phyloP scores from a whole-genome alignment of 2,797 vertebrate genomes.

The Bovichtus variegatus region DNA sequence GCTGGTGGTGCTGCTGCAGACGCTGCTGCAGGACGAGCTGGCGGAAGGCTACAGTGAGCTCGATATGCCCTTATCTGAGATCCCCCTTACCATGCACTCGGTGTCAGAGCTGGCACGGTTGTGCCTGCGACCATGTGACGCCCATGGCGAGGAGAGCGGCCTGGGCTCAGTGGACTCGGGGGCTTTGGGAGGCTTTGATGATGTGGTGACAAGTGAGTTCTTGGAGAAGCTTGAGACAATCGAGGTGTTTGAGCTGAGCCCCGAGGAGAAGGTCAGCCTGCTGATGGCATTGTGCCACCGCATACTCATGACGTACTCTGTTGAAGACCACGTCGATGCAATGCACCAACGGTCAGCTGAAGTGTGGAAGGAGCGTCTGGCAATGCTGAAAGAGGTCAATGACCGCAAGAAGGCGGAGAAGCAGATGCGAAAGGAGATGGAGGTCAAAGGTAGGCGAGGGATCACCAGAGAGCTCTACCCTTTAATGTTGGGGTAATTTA shows the following conservation, averaged over 20 bases:
- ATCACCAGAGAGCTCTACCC: neutral
- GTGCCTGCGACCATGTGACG: constrained; percentile 92
- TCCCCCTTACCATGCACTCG: constrained; percentile 96
- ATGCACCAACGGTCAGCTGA: constrained; percentile 92
- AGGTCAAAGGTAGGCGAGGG: constrained; percentile 86
- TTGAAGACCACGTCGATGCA: constrained; percentile 95
- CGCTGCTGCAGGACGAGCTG: constrained; percentile 95
- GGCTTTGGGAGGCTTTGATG: constrained; percentile 85
- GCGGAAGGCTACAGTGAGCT: constrained; percentile 97
- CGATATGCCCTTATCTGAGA: constrained; percentile 95
- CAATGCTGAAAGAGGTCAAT: constrained; percentile 94
- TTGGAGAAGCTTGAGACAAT: constrained; percentile 93
- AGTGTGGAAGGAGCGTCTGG: constrained; percentile 95
- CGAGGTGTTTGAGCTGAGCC: constrained; percentile 94
- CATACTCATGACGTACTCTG: constrained; percentile 97
- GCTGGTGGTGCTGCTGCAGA: constrained; percentile 94
- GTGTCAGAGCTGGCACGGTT: constrained; percentile 95
- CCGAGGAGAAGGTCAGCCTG: constrained; percentile 93
- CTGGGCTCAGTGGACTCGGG: constrained; percentile 80
- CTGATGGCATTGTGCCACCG: constrained; percentile 94
- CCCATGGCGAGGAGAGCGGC: constrained; percentile 90
- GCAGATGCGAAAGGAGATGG: constrained; percentile 92
- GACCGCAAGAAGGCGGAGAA: constrained; percentile 94
- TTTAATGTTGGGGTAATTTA: neutral
- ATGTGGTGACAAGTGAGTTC: constrained; percentile 93